Base-by-base conservation (phyloP, 2,888 invertebrate genomes). In the Athetis lepigone region DNA sequence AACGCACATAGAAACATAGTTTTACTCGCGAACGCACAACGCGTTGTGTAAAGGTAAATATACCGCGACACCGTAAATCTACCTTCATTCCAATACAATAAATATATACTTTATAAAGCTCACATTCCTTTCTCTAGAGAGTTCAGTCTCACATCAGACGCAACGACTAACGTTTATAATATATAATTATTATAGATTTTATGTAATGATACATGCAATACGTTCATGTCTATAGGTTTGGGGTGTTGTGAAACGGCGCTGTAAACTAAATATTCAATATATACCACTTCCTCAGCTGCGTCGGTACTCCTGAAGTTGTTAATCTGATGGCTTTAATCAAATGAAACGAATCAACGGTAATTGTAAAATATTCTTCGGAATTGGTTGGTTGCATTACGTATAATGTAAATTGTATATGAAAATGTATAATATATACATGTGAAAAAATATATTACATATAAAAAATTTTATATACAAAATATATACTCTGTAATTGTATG, bases 41-140 rank as follows among this genome's bases (percentile, higher is more conserved):
- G 39, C 63, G 49, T 27, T 9, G 5, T 70, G 71, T 62, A 62
- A 13, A 62, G 62, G 71, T 66, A 1, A 62, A 37, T n/a, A 21
- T 43, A 47, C 63, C 49, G 29, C 49, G 25, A 25, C 2, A 11
- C 19, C 9, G 46, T 56, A 37, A 66, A 57, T 18, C 67, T 73
- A 73, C 29, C 13, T 37, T 69, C 46, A 69, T 63, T 39, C 16
- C 45, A 45, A 50, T 63, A 39, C n/a, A n/a, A 18, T 19, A 23
- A 36, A 19, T 9, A n/a, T n/a, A 4, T 36, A 47, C 25, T 25
- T 5, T 1, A 37, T 23, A 42, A 43, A 73, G 43, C 68, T 58
- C 9, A 8, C 68, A 70, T 52, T 58, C 23, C 27, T 37, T 58
- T 54, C 39, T 67, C 36, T 27, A 19, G 23, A 46, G 46, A 36